phyloP scores from a whole-genome alignment of 2,113 vertebrate species.

The Nannobrachium achirus region DNA sequence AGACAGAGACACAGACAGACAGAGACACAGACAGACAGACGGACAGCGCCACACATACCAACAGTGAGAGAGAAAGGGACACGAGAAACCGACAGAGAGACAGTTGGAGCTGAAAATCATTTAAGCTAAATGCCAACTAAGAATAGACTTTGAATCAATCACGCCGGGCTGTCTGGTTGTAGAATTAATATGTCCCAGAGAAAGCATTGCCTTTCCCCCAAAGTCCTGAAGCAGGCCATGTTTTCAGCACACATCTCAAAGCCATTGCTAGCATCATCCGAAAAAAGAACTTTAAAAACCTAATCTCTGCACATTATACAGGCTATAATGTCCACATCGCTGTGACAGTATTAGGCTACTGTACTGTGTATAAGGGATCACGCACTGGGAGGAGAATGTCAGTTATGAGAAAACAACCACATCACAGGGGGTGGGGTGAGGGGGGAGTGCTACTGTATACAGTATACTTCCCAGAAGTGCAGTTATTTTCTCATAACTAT shows the following conservation, averaged over 20 bases:
- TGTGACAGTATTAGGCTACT: too few relatives aligned
- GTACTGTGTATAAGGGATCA: too few relatives aligned
- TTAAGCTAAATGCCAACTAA: constrained; percentile 82
- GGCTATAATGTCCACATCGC: too few relatives aligned
- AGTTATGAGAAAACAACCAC: too few relatives aligned
- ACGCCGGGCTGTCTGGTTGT: constrained; percentile 62
- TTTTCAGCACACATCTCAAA: constrained; percentile 33
- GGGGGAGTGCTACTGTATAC: too few relatives aligned
- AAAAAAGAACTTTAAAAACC: too few relatives aligned
- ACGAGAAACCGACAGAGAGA: constrained; percentile 34
- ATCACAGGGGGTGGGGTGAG: too few relatives aligned
- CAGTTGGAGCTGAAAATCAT: constrained; percentile 77
- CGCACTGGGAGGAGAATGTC: too few relatives aligned
- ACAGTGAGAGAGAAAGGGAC: constrained; percentile 24
- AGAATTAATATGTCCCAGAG: constrained; percentile 71
- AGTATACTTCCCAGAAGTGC: too few relatives aligned
- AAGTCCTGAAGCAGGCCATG: constrained; percentile 36
- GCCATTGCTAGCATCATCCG: background rate
- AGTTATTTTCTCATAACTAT: too few relatives aligned
- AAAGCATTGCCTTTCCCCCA: constrained; percentile 48
- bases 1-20: constrained; percentile 12
- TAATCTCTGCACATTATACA: too few relatives aligned
- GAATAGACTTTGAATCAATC: constrained; percentile 83
- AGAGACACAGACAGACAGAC: background rate
- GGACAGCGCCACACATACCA: background rate